Base-by-base conservation (phyloP, 2,113 vertebrate species). In the Mus pahari region DNA sequence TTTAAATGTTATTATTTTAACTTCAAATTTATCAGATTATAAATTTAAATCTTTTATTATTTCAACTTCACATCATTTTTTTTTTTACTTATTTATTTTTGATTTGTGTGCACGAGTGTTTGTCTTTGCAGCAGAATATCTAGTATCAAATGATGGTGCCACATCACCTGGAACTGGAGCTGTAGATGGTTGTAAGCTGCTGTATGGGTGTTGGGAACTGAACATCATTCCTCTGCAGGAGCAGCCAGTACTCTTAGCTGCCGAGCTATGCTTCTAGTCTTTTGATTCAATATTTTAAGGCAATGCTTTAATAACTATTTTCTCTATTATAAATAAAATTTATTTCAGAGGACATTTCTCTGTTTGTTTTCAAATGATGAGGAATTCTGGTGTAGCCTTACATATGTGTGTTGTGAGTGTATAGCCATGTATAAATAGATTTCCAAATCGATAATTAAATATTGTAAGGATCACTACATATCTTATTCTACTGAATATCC, bases 281-380 rank as follows among this genome's bases (percentile, higher is more conserved):
- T 22, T 55, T 53, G 31, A 20, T 17, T 36, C 36, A 53, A 53
- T 36, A 11, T 53, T 82, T 82, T 82, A 55, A 90, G 9, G 79
- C 42, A 79, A 26, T 5, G 45, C 33, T 19, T 90, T 68, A 75
- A 31, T 71, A 39, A 94, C 6, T 74, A 66, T 70, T 84, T 87
- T 22, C 33, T 22, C 22, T 7, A 60, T 42, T 74, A 50, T 36
- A 0, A 26, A 91, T 94, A 92, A 86, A 93, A 28, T 86, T 8
- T 0, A 86, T 86, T 75, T 53, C 64, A 82, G 77, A 89, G 11
- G 0, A 4, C 4, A 58, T 86, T 89, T 77, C 71, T 66, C 94
- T 48, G 48, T n/a, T n/a, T 93, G 60, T 66, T 26, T 83, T 75
- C 28, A 92, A 71, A 77, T 86, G 81, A 71, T 82, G 39, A 92